Base-by-base conservation (phyloP, 2,113 vertebrate species). In the Galemys pyrenaicus region DNA sequence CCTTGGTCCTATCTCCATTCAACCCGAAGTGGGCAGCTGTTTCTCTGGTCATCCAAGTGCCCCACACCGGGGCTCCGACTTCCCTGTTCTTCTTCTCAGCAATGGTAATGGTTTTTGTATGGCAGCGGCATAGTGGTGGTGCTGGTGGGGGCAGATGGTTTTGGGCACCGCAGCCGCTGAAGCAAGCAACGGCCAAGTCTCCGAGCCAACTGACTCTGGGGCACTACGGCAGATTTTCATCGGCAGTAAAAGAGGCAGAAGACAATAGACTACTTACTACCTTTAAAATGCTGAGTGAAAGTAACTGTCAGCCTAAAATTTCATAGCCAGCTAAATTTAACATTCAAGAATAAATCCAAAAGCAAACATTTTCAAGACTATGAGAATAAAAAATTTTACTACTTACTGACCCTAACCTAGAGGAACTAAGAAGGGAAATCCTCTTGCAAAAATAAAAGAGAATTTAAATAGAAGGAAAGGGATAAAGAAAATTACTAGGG, bases 281-380 rank as follows among this genome's bases (percentile, higher is more conserved):
- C 4, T 85, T 51, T 64, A 74, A 90, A 67, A 19, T 44, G 9
- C 11, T 74, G 19, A 79, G n/a, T 62, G 8, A 92, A 4, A 51
- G 17, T 17, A 51, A 51, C 5, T 51, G 49, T 51, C 49, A 51
- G 49, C 49, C 78, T 60, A 49, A 90, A 92, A 79, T 92, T 88
- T 58, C 80, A 67, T 60, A 65, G 90, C 39, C 51, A 94, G 20
- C 20, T 88, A 65, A 91, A 87, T 4, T 58, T 58, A 46, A 9
- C 37, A 84, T 20, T 87, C 30, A 87, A 71, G 41, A 85, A 22
- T 79, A 95, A 92, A 84, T 71, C 37, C 4, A 90, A 65, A 95
- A 51, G 39, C 32, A 74, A 92, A 67, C 35, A 90, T 46, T 86
- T 94, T 74, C 70, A 91, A 46, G 81, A 56, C 4, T 17, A 54